Evolutionary conservation across 2,113 vertebrate species (phyloP).

Genomic region (Rattus norvegicus): DNA sequence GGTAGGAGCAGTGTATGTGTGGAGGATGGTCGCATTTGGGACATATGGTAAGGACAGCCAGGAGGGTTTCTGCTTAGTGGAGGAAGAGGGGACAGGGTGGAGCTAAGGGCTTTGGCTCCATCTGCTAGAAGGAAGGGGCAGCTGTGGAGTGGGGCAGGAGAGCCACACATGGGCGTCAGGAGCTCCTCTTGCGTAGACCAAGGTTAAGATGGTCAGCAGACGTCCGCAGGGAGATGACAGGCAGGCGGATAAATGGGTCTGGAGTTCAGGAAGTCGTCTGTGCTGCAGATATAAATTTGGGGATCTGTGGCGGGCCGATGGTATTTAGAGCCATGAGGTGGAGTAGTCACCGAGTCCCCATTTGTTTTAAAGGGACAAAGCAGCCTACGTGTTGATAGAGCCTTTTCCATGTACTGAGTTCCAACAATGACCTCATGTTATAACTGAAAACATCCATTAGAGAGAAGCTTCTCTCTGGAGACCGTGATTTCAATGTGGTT

Average conservation of each 20-base stretch:
- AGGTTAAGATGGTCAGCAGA: background rate
- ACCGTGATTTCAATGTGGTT: background rate
- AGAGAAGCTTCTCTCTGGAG: slow-evolving; percentile 39
- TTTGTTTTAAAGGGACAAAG: slow-evolving; percentile 64
- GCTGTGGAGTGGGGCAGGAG: background rate
- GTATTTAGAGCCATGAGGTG: slow-evolving; percentile 25
- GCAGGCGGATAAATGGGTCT: slow-evolving; percentile 62
- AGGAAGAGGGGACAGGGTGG: background rate
- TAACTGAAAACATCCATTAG: slow-evolving; percentile 22
- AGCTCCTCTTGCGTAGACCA: background rate
- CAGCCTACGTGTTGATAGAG: background rate
- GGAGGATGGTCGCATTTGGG: background rate
- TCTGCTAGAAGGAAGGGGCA: background rate
- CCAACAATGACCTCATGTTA: slow-evolving; percentile 62
- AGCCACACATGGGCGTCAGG: background rate
- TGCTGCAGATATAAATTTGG: slow-evolving; percentile 69
- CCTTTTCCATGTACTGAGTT: slow-evolving; percentile 56
- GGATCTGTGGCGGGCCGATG: slow-evolving; percentile 31
- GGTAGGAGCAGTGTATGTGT: background rate
- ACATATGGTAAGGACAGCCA: background rate
- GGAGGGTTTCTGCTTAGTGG: background rate
- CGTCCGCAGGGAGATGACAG: background rate
- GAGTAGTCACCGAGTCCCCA: slow-evolving; percentile 23
- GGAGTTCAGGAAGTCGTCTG: slow-evolving; percentile 70
- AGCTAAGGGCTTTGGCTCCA: background rate